Base-by-base conservation (phyloP, 2,797 vertebrate species). In the Kryptolebias ocellatus region DNA sequence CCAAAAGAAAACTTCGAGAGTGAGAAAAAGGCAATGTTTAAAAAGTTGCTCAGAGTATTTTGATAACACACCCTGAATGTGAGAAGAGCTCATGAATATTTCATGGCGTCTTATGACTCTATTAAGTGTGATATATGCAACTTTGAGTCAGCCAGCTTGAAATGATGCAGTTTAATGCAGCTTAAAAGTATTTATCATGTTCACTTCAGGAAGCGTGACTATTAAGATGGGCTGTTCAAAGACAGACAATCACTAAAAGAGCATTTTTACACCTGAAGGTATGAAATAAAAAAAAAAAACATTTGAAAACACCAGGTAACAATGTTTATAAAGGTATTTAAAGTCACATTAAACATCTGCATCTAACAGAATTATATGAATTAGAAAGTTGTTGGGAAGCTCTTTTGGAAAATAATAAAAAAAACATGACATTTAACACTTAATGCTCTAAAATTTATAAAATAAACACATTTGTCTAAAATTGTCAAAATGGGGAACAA, bases 111-210 rank as follows among this genome's bases (percentile, higher is more conserved):
- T 66, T 85, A 85, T 88, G 85, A 87, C 85, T 90, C 86, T 86
- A 92, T 92, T 92, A 90, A 81, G 68, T 74, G 70, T 88, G 86
- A 91, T 87, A 80, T 90, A 90, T 90, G 86, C 87, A 86, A 85
- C 84, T 89, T 84, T 81, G 74, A 88, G 84, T 76, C 80, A 86
- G 79, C 71, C 81, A 69, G 80, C 83, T 83, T 90, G 80, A 91
- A 92, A 91, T 88, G 68, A 86, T 87, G 83, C 83, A 72, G 81
- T 86, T 90, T 89, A 92, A 92, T 89, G 87, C 61, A 10, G 76
- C 90, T 83, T 89, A 83, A 88, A 59, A 76, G 77, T 83, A 88
- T 91, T 91, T 90, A 90, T 93, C 87, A 90, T 76, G 67, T 76
- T 83, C 72, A 81, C 83, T 86, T 80, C 81, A 60, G 62, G 74